Base-by-base conservation (phyloP, 2,113 vertebrate species). In the Myxocyprinus asiaticus region DNA sequence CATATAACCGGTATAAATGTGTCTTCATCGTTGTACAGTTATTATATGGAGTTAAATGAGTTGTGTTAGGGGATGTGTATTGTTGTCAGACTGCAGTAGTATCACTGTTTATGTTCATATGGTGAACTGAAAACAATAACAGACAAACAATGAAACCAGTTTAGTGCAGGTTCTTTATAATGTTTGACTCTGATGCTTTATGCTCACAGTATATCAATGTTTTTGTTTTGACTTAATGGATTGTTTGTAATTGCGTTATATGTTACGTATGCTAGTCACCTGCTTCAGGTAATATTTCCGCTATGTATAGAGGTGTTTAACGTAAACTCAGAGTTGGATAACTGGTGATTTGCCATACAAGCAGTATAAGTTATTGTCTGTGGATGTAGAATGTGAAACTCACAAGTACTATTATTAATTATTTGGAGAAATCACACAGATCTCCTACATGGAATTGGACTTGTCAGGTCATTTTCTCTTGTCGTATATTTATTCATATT, bases 91-190 rank as follows among this genome's bases (percentile, higher is more conserved):
- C 0, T 2, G 61, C 15, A 63, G 9, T 63, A 11, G 61, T 10
- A 15, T 9, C 56, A 14, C 5, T 76, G 72, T 51, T 51, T 63
- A 17, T 63, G 62, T 76, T 76, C 62, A 76, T 61, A 76, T 65
- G 71, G 73, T 65, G 73, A 76, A 33, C 48, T 15, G 73, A 65
- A 76, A 76, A 76, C 73, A 65, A 63, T 43, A 76, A 76, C 22
- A 43, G 71, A 74, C 71, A 58, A 59, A 62, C 70, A 64, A 64
- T 65, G 59, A 62, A 44, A 42, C 5, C 48, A 10, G 14, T 65
- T 76, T 48, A 8, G 9, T 62, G 44, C 7, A 3, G 17, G 2
- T 75, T 63, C 45, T 61, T 48, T 58, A 15, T 50, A 68, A 4
- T 9, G 47, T 61, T 45, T 9, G 15, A n/a, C n/a, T 7, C 9